These are phyloP conservation scores for Paraplagusia blochii DNA, from an alignment of 2,113 vertebrate species.

Conservation along the genomic window DNA sequence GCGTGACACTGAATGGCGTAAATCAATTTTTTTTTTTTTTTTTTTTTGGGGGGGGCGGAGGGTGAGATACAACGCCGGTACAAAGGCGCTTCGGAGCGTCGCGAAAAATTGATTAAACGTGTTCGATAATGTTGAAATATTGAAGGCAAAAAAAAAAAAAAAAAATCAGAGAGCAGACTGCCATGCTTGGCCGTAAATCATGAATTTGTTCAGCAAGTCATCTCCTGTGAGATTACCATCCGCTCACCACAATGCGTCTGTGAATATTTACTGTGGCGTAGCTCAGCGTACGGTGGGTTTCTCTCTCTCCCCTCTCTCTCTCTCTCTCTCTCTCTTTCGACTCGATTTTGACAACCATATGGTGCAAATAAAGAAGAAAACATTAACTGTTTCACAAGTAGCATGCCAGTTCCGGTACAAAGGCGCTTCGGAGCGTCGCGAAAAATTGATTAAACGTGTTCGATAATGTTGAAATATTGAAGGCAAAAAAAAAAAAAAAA, in stretches of 20 bases:
- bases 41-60: too few species aligned
- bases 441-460: conserved; percentile 54
- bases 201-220: conserved; percentile 42
- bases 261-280: conserved; percentile 58
- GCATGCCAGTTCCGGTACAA: conserved; percentile 38
- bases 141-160: too few species aligned
- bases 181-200: conserved; percentile 50
- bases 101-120: conserved; percentile 53
- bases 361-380: conserved; percentile 64
- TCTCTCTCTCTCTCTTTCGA: too few species aligned
- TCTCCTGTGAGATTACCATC: conserved; percentile 64
- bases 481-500: too few species aligned
- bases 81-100: conserved; percentile 26
- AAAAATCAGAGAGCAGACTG: conserved; percentile 41
- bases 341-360: conserved; percentile 48
- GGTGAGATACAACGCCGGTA: conserved; percentile 42
- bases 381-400: conserved; percentile 47
- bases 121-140: conserved; percentile 48
- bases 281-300: conserved; percentile 48
- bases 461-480: conserved; percentile 44
- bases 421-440: conserved; percentile 29
- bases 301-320: too few species aligned
- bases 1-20: conserved; percentile 49
- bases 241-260: conserved; percentile 53
- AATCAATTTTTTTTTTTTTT: conserved; percentile 62